Percentiles rank a stretch among this genome's conserved stretches.
Evolutionary conservation across 2,113 vertebrate species (phyloP).

Genomic region (Catharus bicknelli): DNA sequence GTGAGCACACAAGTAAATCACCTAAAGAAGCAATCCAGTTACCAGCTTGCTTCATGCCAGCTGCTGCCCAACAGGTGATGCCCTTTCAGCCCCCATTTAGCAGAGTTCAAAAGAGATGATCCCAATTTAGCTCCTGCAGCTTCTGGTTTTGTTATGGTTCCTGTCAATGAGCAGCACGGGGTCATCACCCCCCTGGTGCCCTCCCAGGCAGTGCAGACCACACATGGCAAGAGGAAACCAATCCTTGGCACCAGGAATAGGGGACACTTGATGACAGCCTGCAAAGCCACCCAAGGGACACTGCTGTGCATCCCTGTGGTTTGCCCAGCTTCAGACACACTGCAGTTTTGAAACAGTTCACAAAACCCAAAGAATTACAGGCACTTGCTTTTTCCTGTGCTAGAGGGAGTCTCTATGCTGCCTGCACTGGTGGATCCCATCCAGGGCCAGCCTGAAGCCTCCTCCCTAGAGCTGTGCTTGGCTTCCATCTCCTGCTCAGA

Average conservation of each 20-base stretch:
- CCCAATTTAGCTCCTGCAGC: neutral
- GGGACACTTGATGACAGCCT: neutral
- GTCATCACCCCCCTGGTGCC: neutral
- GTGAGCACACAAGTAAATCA: neutral
- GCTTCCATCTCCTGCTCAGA: neutral
- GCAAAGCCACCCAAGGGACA: neutral
- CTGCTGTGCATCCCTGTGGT: neutral
- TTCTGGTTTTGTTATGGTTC: neutral
- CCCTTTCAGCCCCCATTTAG: neutral
- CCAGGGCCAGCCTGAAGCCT: neutral
- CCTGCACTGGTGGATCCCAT: neutral
- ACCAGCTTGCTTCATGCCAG: neutral
- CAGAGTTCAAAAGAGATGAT: neutral
- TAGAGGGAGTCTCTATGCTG: neutral
- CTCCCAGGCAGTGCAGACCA: neutral
- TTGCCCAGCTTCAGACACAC: neutral
- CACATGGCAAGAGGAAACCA: neutral
- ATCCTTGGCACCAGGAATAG: neutral
- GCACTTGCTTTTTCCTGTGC: neutral
- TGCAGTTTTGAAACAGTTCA: neutral
- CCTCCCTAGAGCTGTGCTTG: neutral
- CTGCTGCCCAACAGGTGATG: neutral
- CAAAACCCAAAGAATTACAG: neutral
- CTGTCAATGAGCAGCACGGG: neutral
- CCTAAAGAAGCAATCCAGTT: neutral